Evolutionary conservation across 2,113 vertebrate species (phyloP), one percentile per base, ranked within the genome.

Genomic region (Triplophysa rosa): DNA sequence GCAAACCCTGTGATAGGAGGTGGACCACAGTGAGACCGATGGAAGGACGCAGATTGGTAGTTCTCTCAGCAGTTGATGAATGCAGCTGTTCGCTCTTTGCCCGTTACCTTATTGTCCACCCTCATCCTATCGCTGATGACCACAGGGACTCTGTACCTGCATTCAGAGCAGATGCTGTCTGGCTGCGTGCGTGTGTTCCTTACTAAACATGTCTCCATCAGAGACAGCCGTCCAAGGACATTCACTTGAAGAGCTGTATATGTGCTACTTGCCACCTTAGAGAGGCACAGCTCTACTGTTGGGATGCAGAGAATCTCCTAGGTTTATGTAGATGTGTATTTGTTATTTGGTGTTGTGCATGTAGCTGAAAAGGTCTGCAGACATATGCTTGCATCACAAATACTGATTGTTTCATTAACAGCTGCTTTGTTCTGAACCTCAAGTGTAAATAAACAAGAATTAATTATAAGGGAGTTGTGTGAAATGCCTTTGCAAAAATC

Each of bases 101-200:
- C 61, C 52, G 61, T 16, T 54, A 61, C 74, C 62, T 77, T 26
- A 65, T 77, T 77, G 61, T 80, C 79, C 61, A 80, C 70, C 61
- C 59, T 69, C 21, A 64, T 80, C 61, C 59, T 71, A 54, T 64
- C 24, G 45, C 66, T 66, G 63, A 66, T 76, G 80, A 56, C 40
- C 40, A 8, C n/a, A 7, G 66, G 62, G 70, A 45, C 72, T 52
- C 56, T 68, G 40, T 40, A 64, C 73, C 73, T 81, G 80, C 56
- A 67, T 82, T 72, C 61, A 73, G 75, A 82, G 62, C 80, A 82
- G 75, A 78, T 82, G 75, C 62, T 67, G 80, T 82, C 80, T 82
- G 80, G 80, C 23, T 72, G 52, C 58, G 58, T 82, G 67, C 61
- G 80, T 82, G 75, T 59, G 75, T 56, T 54, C 42, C 67, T 78